A percentile compares a stretch with the other conserved stretches of the same genome.
These are phyloP conservation scores for Ornithorhynchus anatinus DNA, from an alignment of 2,113 vertebrate genomes.

Conservation along the genomic window DNA sequence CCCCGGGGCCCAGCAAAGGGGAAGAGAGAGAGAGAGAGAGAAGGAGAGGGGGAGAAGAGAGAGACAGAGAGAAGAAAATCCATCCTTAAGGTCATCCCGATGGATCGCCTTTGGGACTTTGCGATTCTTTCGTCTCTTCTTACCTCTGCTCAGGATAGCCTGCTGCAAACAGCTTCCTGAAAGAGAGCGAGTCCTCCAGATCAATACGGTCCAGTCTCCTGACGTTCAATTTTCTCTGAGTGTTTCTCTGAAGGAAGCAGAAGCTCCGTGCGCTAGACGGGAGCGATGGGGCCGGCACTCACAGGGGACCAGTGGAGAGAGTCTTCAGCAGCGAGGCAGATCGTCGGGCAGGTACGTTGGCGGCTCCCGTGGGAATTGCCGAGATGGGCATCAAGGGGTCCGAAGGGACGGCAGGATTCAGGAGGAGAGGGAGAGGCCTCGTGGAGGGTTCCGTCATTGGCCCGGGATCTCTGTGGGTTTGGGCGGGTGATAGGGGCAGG, in stretches of 20 bases:
- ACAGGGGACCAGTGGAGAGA: background rate
- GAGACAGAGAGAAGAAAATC: slow-evolving; percentile 4
- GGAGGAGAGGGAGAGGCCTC: background rate
- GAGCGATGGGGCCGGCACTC: background rate
- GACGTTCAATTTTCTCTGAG: slow-evolving; percentile 25
- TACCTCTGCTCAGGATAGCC: background rate
- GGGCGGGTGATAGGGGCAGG: background rate
- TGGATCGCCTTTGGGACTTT: background rate
- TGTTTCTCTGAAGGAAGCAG: background rate
- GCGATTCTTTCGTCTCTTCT: background rate
- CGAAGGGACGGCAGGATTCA: background rate
- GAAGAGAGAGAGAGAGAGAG: too few species aligned
- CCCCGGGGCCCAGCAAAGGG: too few species aligned
- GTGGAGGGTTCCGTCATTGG: background rate
- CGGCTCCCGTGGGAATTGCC: background rate
- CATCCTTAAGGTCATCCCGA: background rate
- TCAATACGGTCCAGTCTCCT: slow-evolving; percentile 24
- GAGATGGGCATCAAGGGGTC: background rate
- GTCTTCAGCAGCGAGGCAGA: background rate
- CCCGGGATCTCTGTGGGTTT: background rate
- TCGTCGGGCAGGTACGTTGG: background rate
- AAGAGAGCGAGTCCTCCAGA: slow-evolving; percentile 28
- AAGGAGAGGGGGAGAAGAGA: too few species aligned
- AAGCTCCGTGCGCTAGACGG: background rate
- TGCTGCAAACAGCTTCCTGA: background rate